phyloP scores from a whole-genome alignment of 2,113 vertebrate species.

The Lophochroa leadbeateri region DNA sequence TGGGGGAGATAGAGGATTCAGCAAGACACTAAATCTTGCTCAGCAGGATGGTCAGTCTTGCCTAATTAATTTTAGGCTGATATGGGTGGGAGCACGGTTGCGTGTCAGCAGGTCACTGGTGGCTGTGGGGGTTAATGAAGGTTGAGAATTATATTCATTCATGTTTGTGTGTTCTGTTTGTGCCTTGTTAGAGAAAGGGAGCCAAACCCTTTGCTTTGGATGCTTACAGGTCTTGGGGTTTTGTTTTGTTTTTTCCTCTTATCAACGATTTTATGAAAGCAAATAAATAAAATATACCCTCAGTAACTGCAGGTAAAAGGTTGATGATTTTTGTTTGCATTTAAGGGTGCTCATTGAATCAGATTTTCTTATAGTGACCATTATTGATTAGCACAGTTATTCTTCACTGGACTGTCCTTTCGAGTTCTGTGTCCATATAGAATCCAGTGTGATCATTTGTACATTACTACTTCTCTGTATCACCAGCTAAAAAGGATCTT shows the following conservation, averaged over 20 bases:
- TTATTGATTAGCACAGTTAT: neutral
- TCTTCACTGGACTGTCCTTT: neutral
- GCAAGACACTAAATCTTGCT: neutral
- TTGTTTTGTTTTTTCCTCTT: neutral
- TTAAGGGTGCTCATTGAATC: neutral
- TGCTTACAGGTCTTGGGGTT: neutral
- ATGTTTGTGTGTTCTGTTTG: neutral
- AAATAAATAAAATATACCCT: neutral
- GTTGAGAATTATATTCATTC: neutral
- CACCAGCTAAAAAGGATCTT: neutral
- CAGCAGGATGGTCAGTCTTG: neutral
- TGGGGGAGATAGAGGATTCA: neutral
- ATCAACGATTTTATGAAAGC: neutral
- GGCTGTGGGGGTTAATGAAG: neutral
- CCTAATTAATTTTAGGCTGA: neutral
- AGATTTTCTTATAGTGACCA: neutral
- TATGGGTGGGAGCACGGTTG: neutral
- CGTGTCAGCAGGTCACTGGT: neutral
- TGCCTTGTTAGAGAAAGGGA: neutral
- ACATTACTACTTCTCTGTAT: neutral
- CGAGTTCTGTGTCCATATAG: neutral
- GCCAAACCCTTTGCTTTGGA: neutral
- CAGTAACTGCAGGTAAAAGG: neutral
- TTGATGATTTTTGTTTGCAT: neutral
- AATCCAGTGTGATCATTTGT: neutral